Evolutionary conservation across 2,888 invertebrate species (phyloP).

Genomic region (Polydrusus tereticollis): DNA sequence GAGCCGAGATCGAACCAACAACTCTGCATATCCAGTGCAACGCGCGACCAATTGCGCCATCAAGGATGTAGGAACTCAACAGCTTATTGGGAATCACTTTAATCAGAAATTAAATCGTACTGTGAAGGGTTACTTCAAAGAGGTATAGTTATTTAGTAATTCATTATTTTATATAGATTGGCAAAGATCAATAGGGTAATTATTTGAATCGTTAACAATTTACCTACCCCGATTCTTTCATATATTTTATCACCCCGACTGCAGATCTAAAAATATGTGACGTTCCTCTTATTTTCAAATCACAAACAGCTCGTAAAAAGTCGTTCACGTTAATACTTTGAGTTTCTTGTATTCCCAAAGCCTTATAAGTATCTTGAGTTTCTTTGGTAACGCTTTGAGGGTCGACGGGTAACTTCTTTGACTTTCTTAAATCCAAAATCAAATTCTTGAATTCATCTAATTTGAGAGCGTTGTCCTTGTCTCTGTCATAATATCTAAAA

Average conservation of each 20-base stretch:
- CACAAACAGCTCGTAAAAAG: constrained; percentile 76
- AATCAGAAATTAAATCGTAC: too few relatives aligned
- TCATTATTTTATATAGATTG: too few relatives aligned
- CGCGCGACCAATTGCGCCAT: too few relatives aligned
- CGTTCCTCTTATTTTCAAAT: constrained; percentile 76
- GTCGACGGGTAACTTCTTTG: constrained; percentile 70
- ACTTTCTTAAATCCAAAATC: constrained; percentile 70
- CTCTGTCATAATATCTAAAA: constrained; percentile 73
- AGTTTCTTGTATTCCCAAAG: constrained; percentile 54
- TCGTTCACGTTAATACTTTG: constrained; percentile 63
- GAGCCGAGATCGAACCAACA: too few relatives aligned
- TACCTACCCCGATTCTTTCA: constrained; percentile 53
- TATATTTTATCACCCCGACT: constrained; percentile 61
- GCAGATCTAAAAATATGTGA: constrained; percentile 76
- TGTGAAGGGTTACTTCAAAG: too few relatives aligned
- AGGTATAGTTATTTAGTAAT: too few relatives aligned
- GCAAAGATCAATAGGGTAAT: too few relatives aligned
- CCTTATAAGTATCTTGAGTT: constrained; percentile 63
- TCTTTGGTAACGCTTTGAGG: constrained; percentile 71
- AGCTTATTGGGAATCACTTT: too few relatives aligned
- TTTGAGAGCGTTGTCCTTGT: constrained; percentile 70
- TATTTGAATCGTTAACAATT: too few relatives aligned
- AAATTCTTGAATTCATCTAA: constrained; percentile 73
- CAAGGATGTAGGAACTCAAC: too few relatives aligned
- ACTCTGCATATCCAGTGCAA: too few relatives aligned